Evolutionary conservation across 2,888 invertebrate genomes (phyloP).

Genomic region (Phymatocera aterrima): DNA sequence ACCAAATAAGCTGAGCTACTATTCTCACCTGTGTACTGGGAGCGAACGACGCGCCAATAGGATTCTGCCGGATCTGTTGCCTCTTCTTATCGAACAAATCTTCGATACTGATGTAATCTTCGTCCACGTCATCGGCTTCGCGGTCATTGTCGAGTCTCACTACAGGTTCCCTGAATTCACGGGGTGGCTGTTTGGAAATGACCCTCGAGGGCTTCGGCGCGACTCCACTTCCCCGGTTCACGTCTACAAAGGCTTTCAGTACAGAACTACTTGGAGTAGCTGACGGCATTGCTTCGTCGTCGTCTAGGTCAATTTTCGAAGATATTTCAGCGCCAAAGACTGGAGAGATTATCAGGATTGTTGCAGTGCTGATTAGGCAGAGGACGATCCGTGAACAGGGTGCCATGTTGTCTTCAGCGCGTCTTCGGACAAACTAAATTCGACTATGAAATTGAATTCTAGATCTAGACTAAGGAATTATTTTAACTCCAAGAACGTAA

Average conservation of each 20-base stretch:
- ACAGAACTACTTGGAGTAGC: constrained; percentile 33
- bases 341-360: not conserved
- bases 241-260: constrained; percentile 43
- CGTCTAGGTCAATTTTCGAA: constrained; percentile 59
- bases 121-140: constrained; percentile 12
- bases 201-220: constrained; percentile 18
- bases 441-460: constrained; percentile 40
- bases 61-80: constrained; percentile 29
- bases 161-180: constrained; percentile 8
- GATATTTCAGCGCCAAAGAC: constrained; percentile 52
- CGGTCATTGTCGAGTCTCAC: not conserved
- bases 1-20: not conserved
- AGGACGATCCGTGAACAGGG: not conserved
- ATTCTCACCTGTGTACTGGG: not conserved
- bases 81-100: constrained; percentile 36
- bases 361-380: not conserved
- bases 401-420: constrained; percentile 9
- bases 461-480: constrained; percentile 27
- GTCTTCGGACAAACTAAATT: not conserved
- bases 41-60: not conserved
- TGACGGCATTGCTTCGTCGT: constrained; percentile 37
- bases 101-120: constrained; percentile 40
- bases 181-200: constrained; percentile 4
- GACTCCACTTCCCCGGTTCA: constrained; percentile 36
- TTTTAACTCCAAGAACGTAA: constrained; percentile 38